phyloP scores from a whole-genome alignment of 2,797 vertebrate genomes.

The Molossus molossus region DNA sequence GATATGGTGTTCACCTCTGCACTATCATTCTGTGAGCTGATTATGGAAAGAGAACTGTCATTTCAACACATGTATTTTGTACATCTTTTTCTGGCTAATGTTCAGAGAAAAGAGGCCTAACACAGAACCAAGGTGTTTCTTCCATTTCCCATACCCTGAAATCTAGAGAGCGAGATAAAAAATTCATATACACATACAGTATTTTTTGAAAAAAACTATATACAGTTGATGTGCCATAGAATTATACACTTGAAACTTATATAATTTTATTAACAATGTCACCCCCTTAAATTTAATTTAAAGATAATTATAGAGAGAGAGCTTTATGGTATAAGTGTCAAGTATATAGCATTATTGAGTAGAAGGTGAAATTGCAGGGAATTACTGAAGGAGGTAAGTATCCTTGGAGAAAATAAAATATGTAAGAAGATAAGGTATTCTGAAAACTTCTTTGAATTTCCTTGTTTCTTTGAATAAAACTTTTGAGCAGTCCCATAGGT shows the following conservation, averaged over 20 bases:
- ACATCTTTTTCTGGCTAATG: not conserved
- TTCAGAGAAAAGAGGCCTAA: constrained; percentile 35
- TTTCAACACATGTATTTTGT: not conserved
- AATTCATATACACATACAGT: not conserved
- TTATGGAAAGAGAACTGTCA: constrained; percentile 42
- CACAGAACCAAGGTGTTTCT: not conserved
- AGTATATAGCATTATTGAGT: not conserved
- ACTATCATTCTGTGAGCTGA: not conserved
- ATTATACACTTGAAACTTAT: not conserved
- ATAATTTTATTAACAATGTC: not conserved
- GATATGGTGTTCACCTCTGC: not conserved
- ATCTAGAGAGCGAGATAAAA: constrained; percentile 37
- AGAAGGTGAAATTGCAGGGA: not conserved
- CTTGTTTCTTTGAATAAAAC: constrained; percentile 41
- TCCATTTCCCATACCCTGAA: not conserved
- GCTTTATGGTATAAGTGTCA: not conserved
- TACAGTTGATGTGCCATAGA: not conserved
- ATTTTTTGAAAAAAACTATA: not conserved
- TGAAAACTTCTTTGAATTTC: constrained; percentile 36
- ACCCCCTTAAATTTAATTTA: not conserved
- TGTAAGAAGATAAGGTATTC: not conserved
- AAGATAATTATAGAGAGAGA: not conserved
- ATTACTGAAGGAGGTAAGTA: not conserved
- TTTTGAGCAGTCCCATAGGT: not conserved
- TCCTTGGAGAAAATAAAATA: constrained; percentile 38